Percentiles rank a stretch among this genome's conserved stretches.
Evolutionary conservation across 2,888 invertebrate species (phyloP).

Genomic region (Aradus depressus): DNA sequence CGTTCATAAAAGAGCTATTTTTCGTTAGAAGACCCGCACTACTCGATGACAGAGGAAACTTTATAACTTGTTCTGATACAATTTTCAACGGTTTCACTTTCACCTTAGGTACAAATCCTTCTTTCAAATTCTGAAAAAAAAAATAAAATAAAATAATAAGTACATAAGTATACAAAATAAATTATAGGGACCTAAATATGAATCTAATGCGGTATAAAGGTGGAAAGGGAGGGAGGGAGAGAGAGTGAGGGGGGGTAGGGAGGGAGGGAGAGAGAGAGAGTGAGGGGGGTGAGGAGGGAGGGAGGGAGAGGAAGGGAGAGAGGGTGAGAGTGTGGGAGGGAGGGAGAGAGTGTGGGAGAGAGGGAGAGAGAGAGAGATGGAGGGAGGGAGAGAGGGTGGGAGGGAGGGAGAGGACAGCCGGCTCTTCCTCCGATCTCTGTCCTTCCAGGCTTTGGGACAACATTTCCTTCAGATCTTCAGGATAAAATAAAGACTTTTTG

Average conservation of each 20-base stretch:
- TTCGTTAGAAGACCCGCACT: constrained; percentile 21
- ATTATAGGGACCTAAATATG: too few relatives aligned
- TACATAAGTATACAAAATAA: too few relatives aligned
- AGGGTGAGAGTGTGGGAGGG: background rate
- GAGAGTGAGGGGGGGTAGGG: background rate
- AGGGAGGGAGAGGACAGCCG: too few relatives aligned
- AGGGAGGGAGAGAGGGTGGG: background rate
- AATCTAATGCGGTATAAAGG: too few relatives aligned
- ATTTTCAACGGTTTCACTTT: constrained; percentile 1
- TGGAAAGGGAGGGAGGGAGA: background rate
- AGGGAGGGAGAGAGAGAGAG: background rate
- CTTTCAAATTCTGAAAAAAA: constrained; percentile 10
- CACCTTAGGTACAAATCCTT: constrained; percentile 8
- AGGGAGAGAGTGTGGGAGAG: background rate
- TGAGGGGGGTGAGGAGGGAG: background rate
- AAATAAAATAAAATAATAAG: background rate
- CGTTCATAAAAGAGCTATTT: constrained; percentile 22
- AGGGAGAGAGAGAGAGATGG: background rate
- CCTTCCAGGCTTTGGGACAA: too few relatives aligned
- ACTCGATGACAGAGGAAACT: constrained; percentile 15
- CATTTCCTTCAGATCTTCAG: too few relatives aligned
- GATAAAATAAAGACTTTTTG: too few relatives aligned
- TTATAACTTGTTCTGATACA: background rate
- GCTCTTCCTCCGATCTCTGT: too few relatives aligned
- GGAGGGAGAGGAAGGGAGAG: background rate